phyloP scores from a whole-genome alignment of 1,140 invertebrate genomes.

The Heliconius congener region DNA sequence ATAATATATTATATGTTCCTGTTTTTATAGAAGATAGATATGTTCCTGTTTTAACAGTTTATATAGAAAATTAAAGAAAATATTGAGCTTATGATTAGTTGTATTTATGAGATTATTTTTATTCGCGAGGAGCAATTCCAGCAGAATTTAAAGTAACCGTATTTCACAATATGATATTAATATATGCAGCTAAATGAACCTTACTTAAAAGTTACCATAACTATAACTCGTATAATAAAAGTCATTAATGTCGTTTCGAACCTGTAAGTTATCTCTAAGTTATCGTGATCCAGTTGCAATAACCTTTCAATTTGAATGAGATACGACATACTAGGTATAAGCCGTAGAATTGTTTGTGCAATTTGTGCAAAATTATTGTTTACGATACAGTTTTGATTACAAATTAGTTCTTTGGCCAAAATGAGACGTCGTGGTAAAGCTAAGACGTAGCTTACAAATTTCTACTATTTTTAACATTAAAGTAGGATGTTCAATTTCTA shows the following conservation, averaged over 20 bases:
- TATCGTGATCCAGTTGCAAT: constrained; percentile 9
- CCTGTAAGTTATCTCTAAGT: constrained; percentile 10
- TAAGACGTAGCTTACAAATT: too few species aligned
- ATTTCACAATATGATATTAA: not conserved
- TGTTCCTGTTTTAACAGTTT: too few species aligned
- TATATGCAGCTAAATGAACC: not conserved
- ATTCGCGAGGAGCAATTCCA: too few species aligned
- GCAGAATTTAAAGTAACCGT: not conserved
- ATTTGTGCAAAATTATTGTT: not conserved
- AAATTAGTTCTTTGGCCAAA: not conserved
- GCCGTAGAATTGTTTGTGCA: not conserved
- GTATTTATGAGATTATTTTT: too few species aligned
- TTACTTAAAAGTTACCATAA: not conserved
- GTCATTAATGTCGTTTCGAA: not conserved
- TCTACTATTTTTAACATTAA: too few species aligned
- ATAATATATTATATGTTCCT: too few species aligned
- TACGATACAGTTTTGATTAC: not conserved
- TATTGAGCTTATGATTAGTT: too few species aligned
- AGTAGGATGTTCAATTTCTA: too few species aligned
- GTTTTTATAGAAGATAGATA: too few species aligned
- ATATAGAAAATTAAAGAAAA: too few species aligned
- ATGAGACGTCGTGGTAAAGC: not conserved
- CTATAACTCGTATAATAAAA: not conserved
- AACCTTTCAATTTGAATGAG: constrained; percentile 1
- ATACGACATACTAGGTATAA: not conserved